These are phyloP conservation scores for Morone chrysops DNA, from an alignment of 2,113 vertebrate genomes.

Conservation along the genomic window DNA sequence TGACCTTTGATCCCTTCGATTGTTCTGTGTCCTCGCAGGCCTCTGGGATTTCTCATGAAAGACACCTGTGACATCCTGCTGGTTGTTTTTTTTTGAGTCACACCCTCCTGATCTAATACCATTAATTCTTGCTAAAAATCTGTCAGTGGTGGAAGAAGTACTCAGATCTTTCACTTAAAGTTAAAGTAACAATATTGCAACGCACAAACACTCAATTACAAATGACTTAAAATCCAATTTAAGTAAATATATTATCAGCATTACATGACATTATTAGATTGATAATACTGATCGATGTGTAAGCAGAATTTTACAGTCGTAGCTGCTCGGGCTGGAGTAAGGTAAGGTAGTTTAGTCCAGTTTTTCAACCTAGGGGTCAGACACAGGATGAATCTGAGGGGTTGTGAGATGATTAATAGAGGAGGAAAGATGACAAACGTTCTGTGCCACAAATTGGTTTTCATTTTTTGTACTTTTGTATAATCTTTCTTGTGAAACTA, in stretches of 20 bases:
- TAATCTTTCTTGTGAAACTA: too few species aligned
- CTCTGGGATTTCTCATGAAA: conserved; percentile 57
- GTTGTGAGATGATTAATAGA: background rate
- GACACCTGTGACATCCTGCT: conserved; percentile 63
- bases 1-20: conserved; percentile 72
- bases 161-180: background rate
- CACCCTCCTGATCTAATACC: conserved; percentile 31
- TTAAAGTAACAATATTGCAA: background rate
- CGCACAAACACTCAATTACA: background rate
- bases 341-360: background rate
- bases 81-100: conserved; percentile 20
- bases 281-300: background rate
- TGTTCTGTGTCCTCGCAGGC: conserved; percentile 48
- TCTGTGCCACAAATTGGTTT: background rate
- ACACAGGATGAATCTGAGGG: background rate
- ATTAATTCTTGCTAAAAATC: conserved; percentile 12
- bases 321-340: background rate
- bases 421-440: background rate
- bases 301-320: background rate
- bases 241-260: background rate
- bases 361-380: background rate
- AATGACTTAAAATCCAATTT: background rate
- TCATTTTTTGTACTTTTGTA: background rate
- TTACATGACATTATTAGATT: too few species aligned
- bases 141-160: background rate